Base-by-base conservation (phyloP, 2,888 invertebrate species). In the Lithophane leautieri region DNA sequence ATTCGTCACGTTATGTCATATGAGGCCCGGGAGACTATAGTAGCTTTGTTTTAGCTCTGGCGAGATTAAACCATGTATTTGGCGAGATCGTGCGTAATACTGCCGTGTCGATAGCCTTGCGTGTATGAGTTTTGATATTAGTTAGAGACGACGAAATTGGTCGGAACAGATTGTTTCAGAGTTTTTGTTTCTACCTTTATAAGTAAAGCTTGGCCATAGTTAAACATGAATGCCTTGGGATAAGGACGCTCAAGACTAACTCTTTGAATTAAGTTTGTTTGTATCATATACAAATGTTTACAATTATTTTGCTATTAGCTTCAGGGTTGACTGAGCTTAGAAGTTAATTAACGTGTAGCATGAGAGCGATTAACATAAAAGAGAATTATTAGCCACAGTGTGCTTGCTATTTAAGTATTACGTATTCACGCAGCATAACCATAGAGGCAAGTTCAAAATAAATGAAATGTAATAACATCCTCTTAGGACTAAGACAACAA, bases 1-100 rank as follows among this genome's bases (percentile, higher is more conserved):
- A 91, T 93, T 90, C 91, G 90, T 92, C 91, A 90, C 90, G 90
- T 90, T 90, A 90, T 88, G 90, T 89, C 90, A 88, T 87, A 89
- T 81, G 88, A 89, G 90, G 74, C 92, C 89, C 92, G 25, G 70
- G 92, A 90, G 91, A 67, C 84, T 81, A 44, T 44, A 85, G 86
- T 90, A 89, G 91, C 91, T 90, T 91, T 91, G 91, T 90, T 90
- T 88, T 82, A 86, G 81, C 83, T 82, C 75, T 76, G 84, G 78
- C 83, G 88, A 91, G 91, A 92, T 92, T 90, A 89, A 90, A 89
- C 82, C 78, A 61, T 79, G 80, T 88, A 84, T 86, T 89, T 86
- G 78, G 76, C 70, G 77, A 84, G 81, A 81, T 77, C 61, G 65
- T 52, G 63, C 65, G 79, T 75, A 78, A 79, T 82, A 86, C 71